Evolutionary conservation across 2,888 invertebrate species (phyloP).

Genomic region (Ligdia adustata): DNA sequence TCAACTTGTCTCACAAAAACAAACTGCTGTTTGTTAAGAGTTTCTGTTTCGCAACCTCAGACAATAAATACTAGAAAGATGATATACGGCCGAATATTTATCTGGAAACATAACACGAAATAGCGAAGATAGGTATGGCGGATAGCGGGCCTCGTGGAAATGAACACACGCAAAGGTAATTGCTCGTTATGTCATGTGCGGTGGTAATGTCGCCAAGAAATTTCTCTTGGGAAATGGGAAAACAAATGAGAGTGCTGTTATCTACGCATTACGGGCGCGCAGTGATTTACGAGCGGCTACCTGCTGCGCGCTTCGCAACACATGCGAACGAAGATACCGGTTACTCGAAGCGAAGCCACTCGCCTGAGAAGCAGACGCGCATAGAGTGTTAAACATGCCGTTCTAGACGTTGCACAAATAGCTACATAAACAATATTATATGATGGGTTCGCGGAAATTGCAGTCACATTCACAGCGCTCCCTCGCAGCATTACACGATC

Average conservation of each 20-base stretch:
- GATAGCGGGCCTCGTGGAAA: conserved; percentile 44
- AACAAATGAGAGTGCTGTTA: conserved; percentile 81
- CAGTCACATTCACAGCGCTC: conserved; percentile 32
- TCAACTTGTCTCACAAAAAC: conserved; percentile 21
- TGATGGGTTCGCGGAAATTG: conserved; percentile 43
- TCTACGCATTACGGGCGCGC: conserved; percentile 77
- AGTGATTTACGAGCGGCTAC: conserved; percentile 77
- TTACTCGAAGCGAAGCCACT: conserved; percentile 65
- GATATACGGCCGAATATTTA: conserved; percentile 22
- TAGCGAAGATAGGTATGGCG: conserved; percentile 19
- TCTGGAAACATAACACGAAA: conserved; percentile 18
- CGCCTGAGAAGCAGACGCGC: conserved; percentile 68
- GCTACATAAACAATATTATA: conserved; percentile 53
- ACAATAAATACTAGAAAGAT: conserved; percentile 16
- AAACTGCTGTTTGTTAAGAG: conserved; percentile 16
- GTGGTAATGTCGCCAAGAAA: conserved; percentile 75
- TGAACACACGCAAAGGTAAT: conserved; percentile 52
- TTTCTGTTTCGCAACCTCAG: conserved; percentile 19
- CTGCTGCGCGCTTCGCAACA: conserved; percentile 45
- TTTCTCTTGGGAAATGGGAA: conserved; percentile 79
- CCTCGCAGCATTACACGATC: conserved; percentile 27
- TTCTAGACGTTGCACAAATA: conserved; percentile 64
- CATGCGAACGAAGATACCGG: conserved; percentile 61
- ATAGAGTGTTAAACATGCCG: conserved; percentile 70
- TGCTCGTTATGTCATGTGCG: conserved; percentile 67